Evolutionary conservation across 92 coral and sea anemone species (phyloP), one percentile per base, ranked within the genome.

Genomic region (Heteractis magnifica): DNA sequence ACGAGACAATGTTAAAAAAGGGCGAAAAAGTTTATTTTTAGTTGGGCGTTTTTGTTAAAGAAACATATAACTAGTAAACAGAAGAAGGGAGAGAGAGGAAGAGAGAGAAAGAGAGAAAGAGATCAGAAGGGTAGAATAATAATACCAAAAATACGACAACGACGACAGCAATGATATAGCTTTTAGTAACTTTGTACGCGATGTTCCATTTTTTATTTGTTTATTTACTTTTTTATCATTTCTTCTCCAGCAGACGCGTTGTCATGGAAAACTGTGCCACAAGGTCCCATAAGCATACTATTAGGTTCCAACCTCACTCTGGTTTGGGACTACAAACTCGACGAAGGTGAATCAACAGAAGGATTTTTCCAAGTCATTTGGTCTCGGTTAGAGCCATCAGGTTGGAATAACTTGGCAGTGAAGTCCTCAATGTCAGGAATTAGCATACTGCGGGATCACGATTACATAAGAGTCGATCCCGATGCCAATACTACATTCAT

Each of bases 301-400:
- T 85, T 88, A 1, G 91, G 91, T 20, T 71, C 83, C 51, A 88
- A 88, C 62, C 79, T 88, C 23, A 84, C 88, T 9, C 79, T 88
- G 34, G 74, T 71, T 5, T 88, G 91, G 91, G 88, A 88, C 41
- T 88, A 88, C 84, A 56, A 75, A 65, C 86, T 88, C 7, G 88
- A 72, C 49, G 85, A 88, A 1, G 86, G 88, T 4, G 91, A 88
- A 76, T 79, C 84, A 20, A 80, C 91, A 8, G 41, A 78, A 52
- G 91, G 91, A 0, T 88, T 88, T 70, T 84, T 88, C 44, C 91
- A 88, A 52, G 81, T 88, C 9, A 79, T 88, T 48, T 88, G 91
- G 91, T 71, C 91, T 16, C 78, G 84, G 6, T 49, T 44, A 16
- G 88, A 84, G 49, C 79, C 83, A 23, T 52, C 78, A 55, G 91